Base-by-base conservation (phyloP, 2,888 invertebrate genomes). In the Cacoxenus indagator region DNA sequence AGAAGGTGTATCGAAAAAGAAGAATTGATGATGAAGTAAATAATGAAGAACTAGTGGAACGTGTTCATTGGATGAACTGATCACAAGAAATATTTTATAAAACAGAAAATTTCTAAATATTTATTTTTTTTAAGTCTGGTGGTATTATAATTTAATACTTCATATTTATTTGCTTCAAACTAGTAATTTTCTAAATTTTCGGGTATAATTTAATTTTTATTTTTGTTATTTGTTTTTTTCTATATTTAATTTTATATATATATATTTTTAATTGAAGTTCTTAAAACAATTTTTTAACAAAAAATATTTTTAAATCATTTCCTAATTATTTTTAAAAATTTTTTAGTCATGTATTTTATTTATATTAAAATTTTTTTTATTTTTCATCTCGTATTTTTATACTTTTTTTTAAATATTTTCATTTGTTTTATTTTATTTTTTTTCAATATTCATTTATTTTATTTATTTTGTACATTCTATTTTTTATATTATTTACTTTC, bases 41-140 rank as follows among this genome's bases (percentile, higher is more conserved):
- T 48, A 64, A 65, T 37, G 70, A 67, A 26, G 27, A 61, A 69
- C 69, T 83, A 86, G 86, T 85, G 85, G 86, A 82, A 81, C 85
- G 86, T 86, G 86, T 86, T 85, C 84, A 85, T 86, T 86, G 86
- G 85, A 86, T 84, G 90, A 90, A 90, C 90, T 90, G 88, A 89
- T 89, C 88, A 89, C 84, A 86, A 72, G 76, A 75, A 31, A 31
- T 71, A 70, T 73, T 72, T 71, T 67, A 54, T 61, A n/a, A n/a
- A n/a, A n/a, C n/a, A n/a, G n/a, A n/a, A n/a, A n/a, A n/a, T 82
- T 82, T 81, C 54, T 57, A 14, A 51, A 67, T 51, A 27, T 27
- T 65, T 17, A 27, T 48, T 29, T 48, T n/a, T 57, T 4, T 27
- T 57, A 14, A n/a, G n/a, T n/a, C n/a, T n/a, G n/a, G n/a, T 48